A percentile compares a stretch with the other conserved stretches of the same genome.
Conservation (phyloP, 1,140 invertebrate genomes). For the Luehdorfia chinensis region DNA sequence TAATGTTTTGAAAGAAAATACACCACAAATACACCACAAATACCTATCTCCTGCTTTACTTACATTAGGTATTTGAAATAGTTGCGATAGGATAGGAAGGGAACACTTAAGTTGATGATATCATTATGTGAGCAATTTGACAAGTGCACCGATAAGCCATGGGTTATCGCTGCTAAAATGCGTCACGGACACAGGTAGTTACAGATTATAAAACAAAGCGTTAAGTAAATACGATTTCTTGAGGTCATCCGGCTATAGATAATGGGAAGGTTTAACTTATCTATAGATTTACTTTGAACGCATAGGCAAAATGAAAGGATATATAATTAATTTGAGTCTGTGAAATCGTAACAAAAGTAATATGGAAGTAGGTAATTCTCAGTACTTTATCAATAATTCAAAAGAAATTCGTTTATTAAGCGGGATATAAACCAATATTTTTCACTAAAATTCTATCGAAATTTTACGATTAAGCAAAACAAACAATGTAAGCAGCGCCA, state of each 20-base stretch:
- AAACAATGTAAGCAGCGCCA: slow-evolving; percentile 69
- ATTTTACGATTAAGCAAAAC: slow-evolving; percentile 69
- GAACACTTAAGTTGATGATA: slow-evolving; percentile 31
- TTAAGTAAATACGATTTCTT: neutral
- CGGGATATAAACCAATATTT: too few relatives aligned
- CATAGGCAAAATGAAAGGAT: too few relatives aligned
- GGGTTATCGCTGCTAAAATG: slow-evolving; percentile 38
- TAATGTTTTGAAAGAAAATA: too few relatives aligned
- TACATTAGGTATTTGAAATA: slow-evolving; percentile 2
- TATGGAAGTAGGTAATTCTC: too few relatives aligned
- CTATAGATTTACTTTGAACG: too few relatives aligned
- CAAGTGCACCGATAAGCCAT: slow-evolving; percentile 43
- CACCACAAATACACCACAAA: too few relatives aligned
- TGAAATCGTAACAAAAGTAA: too few relatives aligned
- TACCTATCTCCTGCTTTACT: too few relatives aligned
- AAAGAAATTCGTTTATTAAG: too few relatives aligned
- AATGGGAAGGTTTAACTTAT: too few relatives aligned
- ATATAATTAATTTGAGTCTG: too few relatives aligned
- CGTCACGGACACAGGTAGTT: slow-evolving; percentile 45
- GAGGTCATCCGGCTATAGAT: slow-evolving; percentile 8
- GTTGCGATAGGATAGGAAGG: slow-evolving; percentile 1
- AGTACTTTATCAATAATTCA: too few relatives aligned
- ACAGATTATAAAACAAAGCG: slow-evolving; percentile 11
- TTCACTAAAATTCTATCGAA: slow-evolving; percentile 39
- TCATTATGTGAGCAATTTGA: slow-evolving; percentile 45